A percentile compares a stretch with the other conserved stretches of the same genome.
Evolutionary conservation across 2,888 invertebrate species (phyloP).

Genomic region (Coelinius sp.): DNA sequence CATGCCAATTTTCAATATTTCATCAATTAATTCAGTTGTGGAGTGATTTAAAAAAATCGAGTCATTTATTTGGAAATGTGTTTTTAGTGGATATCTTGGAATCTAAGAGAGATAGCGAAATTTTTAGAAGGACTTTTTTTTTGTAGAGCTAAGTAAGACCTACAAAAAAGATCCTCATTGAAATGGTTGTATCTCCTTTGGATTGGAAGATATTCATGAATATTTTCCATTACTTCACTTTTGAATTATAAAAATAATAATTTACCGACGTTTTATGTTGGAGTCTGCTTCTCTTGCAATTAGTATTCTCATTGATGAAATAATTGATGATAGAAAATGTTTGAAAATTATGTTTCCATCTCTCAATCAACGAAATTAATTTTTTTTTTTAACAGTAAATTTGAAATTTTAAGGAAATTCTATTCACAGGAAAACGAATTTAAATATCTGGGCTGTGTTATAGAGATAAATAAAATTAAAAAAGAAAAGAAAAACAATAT

Average conservation of each 20-base stretch:
- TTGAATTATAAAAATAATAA: neutral
- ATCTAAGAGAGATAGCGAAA: too few relatives aligned
- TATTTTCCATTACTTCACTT: neutral
- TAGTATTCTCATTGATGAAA: neutral
- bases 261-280: neutral
- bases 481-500: slow-evolving; percentile 38
- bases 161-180: too few relatives aligned
- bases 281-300: neutral
- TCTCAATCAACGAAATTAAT: neutral
- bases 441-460: neutral
- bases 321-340: neutral
- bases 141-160: too few relatives aligned
- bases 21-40: too few relatives aligned
- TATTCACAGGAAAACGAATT: neutral
- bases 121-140: too few relatives aligned
- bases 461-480: too few relatives aligned
- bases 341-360: neutral
- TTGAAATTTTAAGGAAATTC: neutral
- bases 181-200: too few relatives aligned
- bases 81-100: too few relatives aligned
- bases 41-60: too few relatives aligned
- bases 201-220: neutral
- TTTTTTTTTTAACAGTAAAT: neutral
- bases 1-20: too few relatives aligned
- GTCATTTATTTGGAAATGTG: too few relatives aligned